Base-by-base conservation (phyloP, 2,888 invertebrate species). In the Ceramica pisi region DNA sequence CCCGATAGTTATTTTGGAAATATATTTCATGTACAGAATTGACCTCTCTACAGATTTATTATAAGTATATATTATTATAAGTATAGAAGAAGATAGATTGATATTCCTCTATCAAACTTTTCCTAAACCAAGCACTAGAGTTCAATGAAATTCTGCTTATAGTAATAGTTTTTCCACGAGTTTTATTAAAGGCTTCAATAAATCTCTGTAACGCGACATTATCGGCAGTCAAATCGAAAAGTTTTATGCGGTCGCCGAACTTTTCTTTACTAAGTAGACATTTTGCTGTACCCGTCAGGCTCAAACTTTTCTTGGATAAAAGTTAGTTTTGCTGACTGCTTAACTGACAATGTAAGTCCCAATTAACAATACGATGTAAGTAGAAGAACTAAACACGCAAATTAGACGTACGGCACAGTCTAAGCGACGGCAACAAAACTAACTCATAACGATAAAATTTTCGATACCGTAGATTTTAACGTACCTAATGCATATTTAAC, bases 221-320 rank as follows among this genome's bases (percentile, higher is more conserved):
- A 81, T 81, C 78, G 38, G 26, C 19, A 38, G 12, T 69, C 12
- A 44, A 56, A 78, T 78, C 81, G 53, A 80, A 81, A 62, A 70
- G 21, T 75, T 80, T 70, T 26, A 76, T 63, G 50, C 70, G 78
- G 65, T 70, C 81, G 59, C 6, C 19, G 78, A 78, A 81, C 78
- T 80, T 59, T 59, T 50, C 12, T 53, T 59, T 14, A 50, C 9
- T 70, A 19, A 31, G 41, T 16, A 73, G 31, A 50, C 31, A 31
- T 60, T 46, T 55, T 23, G 10, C 14, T 59, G 2, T 14, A n/a
- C 41, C 26, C 53, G 2, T 21, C 12, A 21, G 31, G 50, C 23
- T 12, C 7, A 16, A 23, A 63, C 9, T 7, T 73, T 50, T 44
- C 16, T 23, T 48, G 8, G 41, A 41, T 23, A 61, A 35, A n/a